These are phyloP conservation scores for Patella pellucida DNA, from an alignment of 2,888 invertebrate genomes.

Conservation along the genomic window DNA sequence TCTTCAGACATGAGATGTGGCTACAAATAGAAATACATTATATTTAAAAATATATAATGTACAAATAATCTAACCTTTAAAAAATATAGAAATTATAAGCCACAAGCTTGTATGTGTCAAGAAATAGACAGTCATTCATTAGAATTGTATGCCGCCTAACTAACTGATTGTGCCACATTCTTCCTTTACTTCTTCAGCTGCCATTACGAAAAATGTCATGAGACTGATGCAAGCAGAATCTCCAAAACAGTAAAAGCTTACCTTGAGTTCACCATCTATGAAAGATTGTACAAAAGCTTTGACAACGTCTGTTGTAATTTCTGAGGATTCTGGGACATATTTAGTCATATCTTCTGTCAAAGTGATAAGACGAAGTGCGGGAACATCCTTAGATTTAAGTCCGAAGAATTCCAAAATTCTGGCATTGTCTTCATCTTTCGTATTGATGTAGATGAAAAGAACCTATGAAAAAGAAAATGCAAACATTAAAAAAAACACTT, in stretches of 20 bases:
- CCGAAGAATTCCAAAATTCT: constrained; percentile 99
- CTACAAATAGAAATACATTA: constrained; percentile 62
- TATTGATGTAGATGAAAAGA: constrained; percentile 94
- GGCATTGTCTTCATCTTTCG: constrained; percentile 94
- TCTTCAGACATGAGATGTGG: constrained; percentile 95
- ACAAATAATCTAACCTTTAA: too few species aligned
- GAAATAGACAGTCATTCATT: too few species aligned
- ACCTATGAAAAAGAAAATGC: constrained; percentile 73
- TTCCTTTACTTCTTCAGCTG: too few species aligned
- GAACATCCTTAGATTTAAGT: constrained; percentile 87
- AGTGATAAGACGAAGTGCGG: constrained; percentile 87
- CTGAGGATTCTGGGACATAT: constrained; percentile 86
- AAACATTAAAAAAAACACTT: neutral
- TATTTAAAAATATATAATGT: too few species aligned
- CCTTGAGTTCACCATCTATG: constrained; percentile 90
- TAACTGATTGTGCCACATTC: too few species aligned
- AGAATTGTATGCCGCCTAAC: too few species aligned
- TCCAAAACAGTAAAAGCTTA: constrained; percentile 42
- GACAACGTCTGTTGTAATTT: constrained; percentile 77
- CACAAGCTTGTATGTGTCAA: too few species aligned
- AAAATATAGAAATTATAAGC: too few species aligned
- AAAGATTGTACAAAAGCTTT: constrained; percentile 89
- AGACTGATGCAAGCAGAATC: too few species aligned
- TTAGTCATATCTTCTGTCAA: constrained; percentile 81
- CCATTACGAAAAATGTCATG: too few species aligned